A percentile compares a stretch with the other conserved stretches of the same genome.
phyloP scores from a whole-genome alignment of 2,797 vertebrate genomes.

The Mastacembelus armatus region DNA sequence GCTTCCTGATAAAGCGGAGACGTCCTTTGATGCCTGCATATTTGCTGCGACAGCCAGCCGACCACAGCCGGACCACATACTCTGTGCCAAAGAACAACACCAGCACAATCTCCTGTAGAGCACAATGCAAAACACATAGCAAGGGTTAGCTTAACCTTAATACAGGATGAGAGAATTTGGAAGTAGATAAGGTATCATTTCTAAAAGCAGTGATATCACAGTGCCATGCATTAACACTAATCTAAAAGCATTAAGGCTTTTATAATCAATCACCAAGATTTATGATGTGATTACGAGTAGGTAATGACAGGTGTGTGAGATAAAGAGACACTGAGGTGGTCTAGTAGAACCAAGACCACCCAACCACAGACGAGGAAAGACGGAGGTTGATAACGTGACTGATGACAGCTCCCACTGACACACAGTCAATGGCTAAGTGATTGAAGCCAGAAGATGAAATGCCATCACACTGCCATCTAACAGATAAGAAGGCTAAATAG shows the following conservation, averaged over 20 bases:
- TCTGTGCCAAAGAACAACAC: slow-evolving; percentile 93
- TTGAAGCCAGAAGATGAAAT: slow-evolving; percentile 48
- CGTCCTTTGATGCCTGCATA: slow-evolving; percentile 91
- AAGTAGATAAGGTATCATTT: slow-evolving; percentile 48
- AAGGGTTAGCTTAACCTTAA: slow-evolving; percentile 46
- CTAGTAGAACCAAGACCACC: slow-evolving; percentile 56
- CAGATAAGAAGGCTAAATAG: slow-evolving; percentile 32
- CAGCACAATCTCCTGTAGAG: slow-evolving; percentile 90
- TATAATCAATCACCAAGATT: slow-evolving; percentile 61
- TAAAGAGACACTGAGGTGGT: slow-evolving; percentile 60
- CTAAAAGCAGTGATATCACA: slow-evolving; percentile 34
- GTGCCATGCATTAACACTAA: slow-evolving; percentile 28
- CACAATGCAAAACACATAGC: slow-evolving; percentile 66
- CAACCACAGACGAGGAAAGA: slow-evolving; percentile 56
- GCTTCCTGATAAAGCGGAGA: slow-evolving; percentile 92
- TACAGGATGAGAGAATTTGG: slow-evolving; percentile 39
- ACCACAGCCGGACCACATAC: slow-evolving; percentile 91
- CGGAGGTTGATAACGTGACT: slow-evolving; percentile 62
- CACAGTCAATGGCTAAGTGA: slow-evolving; percentile 63
- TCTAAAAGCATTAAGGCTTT: slow-evolving; percentile 43
- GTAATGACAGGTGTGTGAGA: slow-evolving; percentile 63
- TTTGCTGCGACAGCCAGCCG: slow-evolving; percentile 93
- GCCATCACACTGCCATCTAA: slow-evolving; percentile 20
- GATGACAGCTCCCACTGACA: slow-evolving; percentile 67
- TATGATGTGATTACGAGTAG: slow-evolving; percentile 41